Evolutionary conservation across 2,888 invertebrate species (phyloP).

Genomic region (Rhorus exstirpatorius): DNA sequence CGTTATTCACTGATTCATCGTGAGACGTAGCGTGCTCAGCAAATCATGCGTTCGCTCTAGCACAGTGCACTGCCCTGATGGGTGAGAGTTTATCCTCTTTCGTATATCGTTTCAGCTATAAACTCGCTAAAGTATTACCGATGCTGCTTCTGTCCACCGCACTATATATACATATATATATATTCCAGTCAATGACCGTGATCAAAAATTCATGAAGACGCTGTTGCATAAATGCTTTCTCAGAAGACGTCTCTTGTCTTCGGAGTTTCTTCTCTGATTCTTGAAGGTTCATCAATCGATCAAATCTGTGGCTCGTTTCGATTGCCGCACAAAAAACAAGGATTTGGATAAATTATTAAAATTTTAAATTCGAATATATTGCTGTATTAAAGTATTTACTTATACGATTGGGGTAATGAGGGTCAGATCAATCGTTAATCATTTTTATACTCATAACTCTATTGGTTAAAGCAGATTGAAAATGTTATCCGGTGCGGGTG

Average conservation of each 20-base stretch:
- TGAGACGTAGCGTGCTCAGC: constrained; percentile 33
- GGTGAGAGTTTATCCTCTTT: constrained; percentile 49
- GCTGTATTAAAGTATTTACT: too few relatives aligned
- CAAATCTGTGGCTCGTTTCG: too few relatives aligned
- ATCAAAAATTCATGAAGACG: constrained; percentile 3
- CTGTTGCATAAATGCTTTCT: not conserved
- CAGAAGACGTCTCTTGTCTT: not conserved
- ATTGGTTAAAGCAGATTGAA: too few relatives aligned
- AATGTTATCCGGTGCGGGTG: too few relatives aligned
- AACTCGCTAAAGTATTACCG: constrained; percentile 40
- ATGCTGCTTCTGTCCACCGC: constrained; percentile 45
- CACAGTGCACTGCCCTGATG: constrained; percentile 49
- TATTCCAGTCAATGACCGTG: constrained; percentile 22
- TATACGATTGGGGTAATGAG: too few relatives aligned
- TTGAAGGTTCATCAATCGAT: not conserved
- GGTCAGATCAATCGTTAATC: too few relatives aligned
- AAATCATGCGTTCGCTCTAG: constrained; percentile 43
- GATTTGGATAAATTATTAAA: too few relatives aligned
- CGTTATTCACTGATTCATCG: constrained; percentile 32
- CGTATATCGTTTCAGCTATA: constrained; percentile 41
- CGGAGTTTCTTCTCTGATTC: not conserved
- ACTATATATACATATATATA: constrained; percentile 35
- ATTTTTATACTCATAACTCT: not conserved
- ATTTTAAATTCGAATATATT: too few relatives aligned
- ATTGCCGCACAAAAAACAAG: too few relatives aligned